Percentiles rank a stretch among this genome's conserved stretches.
phyloP scores from a whole-genome alignment of 2,797 vertebrate species.

The Champsocephalus esox region DNA sequence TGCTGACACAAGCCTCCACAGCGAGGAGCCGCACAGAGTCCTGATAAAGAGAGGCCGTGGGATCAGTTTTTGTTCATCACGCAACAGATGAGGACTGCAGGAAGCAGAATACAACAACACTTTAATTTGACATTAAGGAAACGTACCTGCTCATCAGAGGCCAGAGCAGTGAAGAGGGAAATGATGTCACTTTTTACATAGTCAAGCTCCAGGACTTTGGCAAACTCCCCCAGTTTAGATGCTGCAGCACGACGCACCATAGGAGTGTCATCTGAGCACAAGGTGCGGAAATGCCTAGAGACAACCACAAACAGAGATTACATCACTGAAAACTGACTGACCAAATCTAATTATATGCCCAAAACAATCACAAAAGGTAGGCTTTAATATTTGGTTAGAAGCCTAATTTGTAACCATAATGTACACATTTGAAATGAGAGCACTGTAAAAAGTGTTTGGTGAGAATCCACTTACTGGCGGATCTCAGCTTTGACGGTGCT shows the following conservation, averaged over 20 bases:
- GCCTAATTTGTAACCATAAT: neutral
- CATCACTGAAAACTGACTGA: neutral
- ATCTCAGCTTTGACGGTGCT: constrained; percentile 90
- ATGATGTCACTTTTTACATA: constrained; percentile 91
- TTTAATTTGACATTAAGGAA: neutral
- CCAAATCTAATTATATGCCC: neutral
- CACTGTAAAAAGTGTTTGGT: neutral
- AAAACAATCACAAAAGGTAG: neutral
- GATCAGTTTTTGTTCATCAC: neutral
- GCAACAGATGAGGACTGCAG: neutral
- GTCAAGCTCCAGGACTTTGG: constrained; percentile 90
- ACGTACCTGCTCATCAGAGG: constrained; percentile 90
- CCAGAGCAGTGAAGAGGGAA: constrained; percentile 89
- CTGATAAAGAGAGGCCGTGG: constrained; percentile 60
- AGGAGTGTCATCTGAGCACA: constrained; percentile 90
- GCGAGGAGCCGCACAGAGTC: constrained; percentile 92
- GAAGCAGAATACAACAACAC: neutral
- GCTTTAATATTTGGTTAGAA: neutral
- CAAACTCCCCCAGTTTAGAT: constrained; percentile 90
- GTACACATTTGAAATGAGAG: neutral
- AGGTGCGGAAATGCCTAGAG: constrained; percentile 88
- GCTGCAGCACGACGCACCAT: constrained; percentile 91
- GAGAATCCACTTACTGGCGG: constrained; percentile 84
- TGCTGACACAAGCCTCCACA: constrained; percentile 92
- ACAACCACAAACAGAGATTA: constrained; percentile 22